Evolutionary conservation across 2,888 invertebrate species (phyloP), one percentile per base, ranked within the genome.

Genomic region (Cataglyphis rosenhaueri): DNA sequence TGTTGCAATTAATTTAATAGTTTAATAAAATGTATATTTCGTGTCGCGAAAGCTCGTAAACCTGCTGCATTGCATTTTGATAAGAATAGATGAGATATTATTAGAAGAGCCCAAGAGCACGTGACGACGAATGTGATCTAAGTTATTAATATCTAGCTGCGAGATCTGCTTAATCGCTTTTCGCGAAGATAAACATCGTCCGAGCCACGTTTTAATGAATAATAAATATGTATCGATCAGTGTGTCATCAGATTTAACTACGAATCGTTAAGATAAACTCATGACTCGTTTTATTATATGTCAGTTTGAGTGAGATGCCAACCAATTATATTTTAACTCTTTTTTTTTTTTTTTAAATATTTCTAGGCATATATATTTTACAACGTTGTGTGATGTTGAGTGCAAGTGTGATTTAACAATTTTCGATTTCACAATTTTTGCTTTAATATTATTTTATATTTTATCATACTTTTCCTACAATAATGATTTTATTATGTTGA

Each of bases 81-180:
- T 59, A 71, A 68, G 71, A 71, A 71, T 71, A 71, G 78, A 61
- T 21, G 55, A 61, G 52, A 52, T 81, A 85, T 81, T 82, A 74
- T 65, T 75, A 64, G 76, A 81, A 52, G 15, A 64, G 21, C 70
- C 48, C 52, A 68, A 84, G 48, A 52, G 59, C 76, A 70, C 88
- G 86, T 70, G 88, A 82, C 81, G 79, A 70, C 62, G 86, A 85
- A 86, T 82, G 70, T 25, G 88, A 87, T 88, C 64, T 21, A 12
- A 61, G 82, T 84, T 87, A 86, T 83, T 84, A 87, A 88, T 86
- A 87, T 64, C 84, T 38, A 61, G 32, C 55, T 68, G 57, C 41
- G 70, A 55, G 68, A 81, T 86, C 84, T 70, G 81, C 74, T 88
- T 84, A 84, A 82, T 86, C 85, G 82, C 55, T 29, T 15, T 29